These are phyloP conservation scores for Asarcornis scutulata DNA, from an alignment of 2,113 vertebrate genomes.

Conservation along the genomic window DNA sequence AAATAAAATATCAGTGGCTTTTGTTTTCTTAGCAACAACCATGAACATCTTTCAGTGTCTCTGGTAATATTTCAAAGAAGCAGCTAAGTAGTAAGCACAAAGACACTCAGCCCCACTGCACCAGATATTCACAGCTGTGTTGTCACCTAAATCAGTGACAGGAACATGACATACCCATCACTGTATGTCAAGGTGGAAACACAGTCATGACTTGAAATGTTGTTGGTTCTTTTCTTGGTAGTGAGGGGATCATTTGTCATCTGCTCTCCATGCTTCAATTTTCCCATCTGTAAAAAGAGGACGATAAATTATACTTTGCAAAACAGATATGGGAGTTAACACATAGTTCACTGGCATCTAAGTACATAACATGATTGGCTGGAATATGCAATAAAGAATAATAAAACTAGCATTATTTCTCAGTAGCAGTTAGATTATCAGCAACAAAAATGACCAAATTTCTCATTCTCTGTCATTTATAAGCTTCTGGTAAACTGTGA, in stretches of 20 bases:
- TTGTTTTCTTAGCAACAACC: neutral
- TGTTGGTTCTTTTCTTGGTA: neutral
- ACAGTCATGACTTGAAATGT: neutral
- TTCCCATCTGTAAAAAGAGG: neutral
- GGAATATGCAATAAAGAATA: neutral
- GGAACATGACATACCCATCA: neutral
- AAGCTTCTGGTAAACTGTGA: neutral
- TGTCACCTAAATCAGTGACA: neutral
- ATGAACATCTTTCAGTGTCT: neutral
- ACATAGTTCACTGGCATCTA: neutral
- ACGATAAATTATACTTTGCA: neutral
- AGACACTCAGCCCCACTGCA: neutral
- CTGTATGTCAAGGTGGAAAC: neutral
- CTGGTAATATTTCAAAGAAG: neutral
- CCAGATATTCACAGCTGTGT: neutral
- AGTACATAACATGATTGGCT: neutral
- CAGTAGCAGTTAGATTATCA: neutral
- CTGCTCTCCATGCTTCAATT: neutral
- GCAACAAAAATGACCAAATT: neutral
- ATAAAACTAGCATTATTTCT: neutral
- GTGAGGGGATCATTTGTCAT: neutral
- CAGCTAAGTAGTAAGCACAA: neutral
- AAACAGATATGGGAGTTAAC: neutral
- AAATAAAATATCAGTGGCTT: neutral
- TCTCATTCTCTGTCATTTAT: neutral